A percentile compares a stretch with the other conserved stretches of the same genome.
phyloP scores from a whole-genome alignment of 2,113 vertebrate genomes.

The Hippocampus mohnikei region DNA sequence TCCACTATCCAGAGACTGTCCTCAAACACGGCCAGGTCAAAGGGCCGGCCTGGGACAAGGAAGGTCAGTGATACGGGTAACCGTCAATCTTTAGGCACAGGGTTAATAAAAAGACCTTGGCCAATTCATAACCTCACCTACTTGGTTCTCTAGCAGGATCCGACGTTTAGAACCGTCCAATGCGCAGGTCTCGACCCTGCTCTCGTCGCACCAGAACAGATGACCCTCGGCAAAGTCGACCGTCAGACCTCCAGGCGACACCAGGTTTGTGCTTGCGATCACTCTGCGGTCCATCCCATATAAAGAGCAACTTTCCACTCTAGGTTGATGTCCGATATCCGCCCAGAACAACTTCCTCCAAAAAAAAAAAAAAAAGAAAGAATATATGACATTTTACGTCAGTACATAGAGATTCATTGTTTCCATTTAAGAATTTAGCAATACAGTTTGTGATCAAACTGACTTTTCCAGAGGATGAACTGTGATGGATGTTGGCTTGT shows the following conservation, averaged over 20 bases:
- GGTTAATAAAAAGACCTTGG: background rate
- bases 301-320: slow-evolving; percentile 80
- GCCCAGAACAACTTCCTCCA: slow-evolving; percentile 93
- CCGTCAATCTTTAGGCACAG: background rate
- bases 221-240: slow-evolving; percentile 79
- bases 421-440: background rate
- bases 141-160: slow-evolving; percentile 83
- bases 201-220: slow-evolving; percentile 87
- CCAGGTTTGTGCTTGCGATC: slow-evolving; percentile 72
- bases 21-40: slow-evolving; percentile 83
- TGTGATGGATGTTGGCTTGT: slow-evolving; percentile 82
- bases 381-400: background rate
- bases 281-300: slow-evolving; percentile 72
- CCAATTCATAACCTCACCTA: slow-evolving; percentile 82
- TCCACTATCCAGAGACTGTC: slow-evolving; percentile 87
- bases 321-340: slow-evolving; percentile 75
- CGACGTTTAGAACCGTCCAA: slow-evolving; percentile 85
- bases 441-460: slow-evolving; percentile 31
- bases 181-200: slow-evolving; percentile 76
- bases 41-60: slow-evolving; percentile 76
- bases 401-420: background rate
- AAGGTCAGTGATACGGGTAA: background rate
- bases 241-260: slow-evolving; percentile 82
- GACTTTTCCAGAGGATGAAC: slow-evolving; percentile 86
- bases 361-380: slow-evolving; percentile 27